Base-by-base conservation (phyloP, 2,888 invertebrate species). In the Miltochrista miniata region DNA sequence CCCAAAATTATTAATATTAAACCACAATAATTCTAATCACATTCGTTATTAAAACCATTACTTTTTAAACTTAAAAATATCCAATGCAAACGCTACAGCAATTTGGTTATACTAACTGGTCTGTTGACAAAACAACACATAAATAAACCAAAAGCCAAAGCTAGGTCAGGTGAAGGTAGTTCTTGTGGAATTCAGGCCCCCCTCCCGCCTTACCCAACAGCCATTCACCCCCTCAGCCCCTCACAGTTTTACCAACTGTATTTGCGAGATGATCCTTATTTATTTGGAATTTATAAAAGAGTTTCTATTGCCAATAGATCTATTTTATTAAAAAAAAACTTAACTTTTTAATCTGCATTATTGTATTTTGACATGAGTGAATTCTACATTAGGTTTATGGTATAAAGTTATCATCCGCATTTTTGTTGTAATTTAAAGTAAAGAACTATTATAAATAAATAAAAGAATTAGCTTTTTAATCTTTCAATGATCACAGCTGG, bases 151-250 rank as follows among this genome's bases (percentile, higher is more conserved):
- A 68, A 73, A 76, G 70, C 61, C 56, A 66, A 70, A 76, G 74
- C 78, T 81, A 82, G 83, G 81, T 82, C 82, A 73, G 80, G 81
- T 84, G 87, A 86, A 85, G 82, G 88, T 76, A 83, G 81, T 77
- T 69, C 72, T 68, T 72, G 72, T 68, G 72, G 83, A 83, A 83
- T 87, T 85, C 75, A 72, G 73, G 64, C 61, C 72, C 74, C 69
- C 67, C 61, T 51, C 61, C 52, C 49, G 42, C 38, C 38, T 45
- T 44, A 58, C 48, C 48, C 54, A 46, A 54, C 57, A 61, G 61
- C 58, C 60, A 59, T 55, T 58, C 60, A 18, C 48, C 68, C 68
- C 64, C 54, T 51, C n/a, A 18, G 34, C 8, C 42, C 54, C 51
- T 50, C 56, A 48, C 48, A 54, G n/a, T 52, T 64, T 53, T 24